Evolutionary conservation across 92 coral and sea anemone genomes (phyloP).

Genomic region (Zoanthus sansibaricus): DNA sequence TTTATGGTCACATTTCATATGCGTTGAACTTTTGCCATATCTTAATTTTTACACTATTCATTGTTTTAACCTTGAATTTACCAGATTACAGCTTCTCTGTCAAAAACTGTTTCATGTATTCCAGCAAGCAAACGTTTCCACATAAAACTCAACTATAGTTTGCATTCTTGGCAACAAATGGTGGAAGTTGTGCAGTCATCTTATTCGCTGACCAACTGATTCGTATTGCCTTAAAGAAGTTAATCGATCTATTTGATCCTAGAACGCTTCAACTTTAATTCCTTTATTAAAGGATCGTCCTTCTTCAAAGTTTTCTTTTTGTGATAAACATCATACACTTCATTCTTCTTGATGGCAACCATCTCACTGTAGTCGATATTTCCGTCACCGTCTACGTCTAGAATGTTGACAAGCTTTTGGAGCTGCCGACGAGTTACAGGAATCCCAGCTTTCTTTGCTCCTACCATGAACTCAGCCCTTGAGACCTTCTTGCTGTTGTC

Average conservation of each 20-base stretch:
- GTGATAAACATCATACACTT: constrained; percentile 87
- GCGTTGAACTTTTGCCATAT: too few species aligned
- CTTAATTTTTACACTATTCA: too few species aligned
- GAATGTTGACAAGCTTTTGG: constrained; percentile 82
- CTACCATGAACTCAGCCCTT: constrained; percentile 92
- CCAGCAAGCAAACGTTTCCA: too few species aligned
- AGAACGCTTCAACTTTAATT: constrained; percentile 52
- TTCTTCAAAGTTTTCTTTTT: constrained; percentile 83
- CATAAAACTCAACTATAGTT: too few species aligned
- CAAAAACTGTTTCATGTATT: too few species aligned
- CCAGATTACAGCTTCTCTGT: too few species aligned
- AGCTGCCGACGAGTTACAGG: constrained; percentile 93
- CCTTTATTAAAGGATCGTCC: constrained; percentile 80
- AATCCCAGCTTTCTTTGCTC: constrained; percentile 90
- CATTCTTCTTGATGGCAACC: constrained; percentile 83
- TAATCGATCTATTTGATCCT: background rate
- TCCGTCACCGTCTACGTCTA: constrained; percentile 92
- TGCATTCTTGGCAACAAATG: too few species aligned
- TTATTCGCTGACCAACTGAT: too few species aligned
- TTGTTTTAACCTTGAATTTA: too few species aligned
- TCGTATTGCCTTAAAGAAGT: background rate
- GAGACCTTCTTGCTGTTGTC: constrained; percentile 86
- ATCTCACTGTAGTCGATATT: constrained; percentile 93
- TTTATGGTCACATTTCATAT: too few species aligned
- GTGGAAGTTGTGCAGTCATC: too few species aligned